Evolutionary conservation across 2,797 vertebrate species (phyloP), one percentile per base, ranked within the genome.

Genomic region (Anableps anableps): DNA sequence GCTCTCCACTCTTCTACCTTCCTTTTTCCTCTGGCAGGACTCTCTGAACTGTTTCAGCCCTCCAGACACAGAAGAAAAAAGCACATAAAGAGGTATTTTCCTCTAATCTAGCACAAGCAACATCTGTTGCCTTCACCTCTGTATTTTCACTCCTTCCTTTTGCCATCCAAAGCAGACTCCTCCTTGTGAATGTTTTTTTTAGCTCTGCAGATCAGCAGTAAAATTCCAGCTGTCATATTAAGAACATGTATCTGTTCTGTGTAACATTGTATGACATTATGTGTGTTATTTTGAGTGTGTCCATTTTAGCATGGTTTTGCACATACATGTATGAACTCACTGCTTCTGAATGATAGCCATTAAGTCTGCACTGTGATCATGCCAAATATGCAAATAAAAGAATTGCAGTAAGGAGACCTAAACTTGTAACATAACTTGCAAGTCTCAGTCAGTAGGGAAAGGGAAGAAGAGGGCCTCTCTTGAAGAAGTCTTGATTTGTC

Each of bases 11-110:
- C 51, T 68, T 73, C 72, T 51, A 80, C 23, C 70, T 48, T 80
- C 72, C 31, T 47, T 76, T 45, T 77, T 5, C 70, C 4, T 53
- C 38, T 70, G 51, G 11, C 81, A 96, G 95, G 93, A 95, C 74
- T 77, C 72, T 1, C 19, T 91, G 31, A 92, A 94, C 66, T 83
- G 87, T 8, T 93, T 93, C 62, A 80, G 76, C 38, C 79, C 85
- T 9, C 84, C 82, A 77, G 85, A 93, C 29, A 34, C 86, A 60
- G 84, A 74, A 0, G 86, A 45, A 75, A 89, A 84, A 53, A 66
- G 60, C 41, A 29, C 26, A 31, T 55, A 58, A 74, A 41, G n/a
- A 87, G 83, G 78, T 80, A 58, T 82, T 85, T 53, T 79, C 10
- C 2, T 53, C 13, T 17, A 1, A 34, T 79, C 17, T 50, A 0